These are phyloP conservation scores for Spodoptera exigua DNA, from an alignment of 2,888 invertebrate genomes.

Conservation along the genomic window DNA sequence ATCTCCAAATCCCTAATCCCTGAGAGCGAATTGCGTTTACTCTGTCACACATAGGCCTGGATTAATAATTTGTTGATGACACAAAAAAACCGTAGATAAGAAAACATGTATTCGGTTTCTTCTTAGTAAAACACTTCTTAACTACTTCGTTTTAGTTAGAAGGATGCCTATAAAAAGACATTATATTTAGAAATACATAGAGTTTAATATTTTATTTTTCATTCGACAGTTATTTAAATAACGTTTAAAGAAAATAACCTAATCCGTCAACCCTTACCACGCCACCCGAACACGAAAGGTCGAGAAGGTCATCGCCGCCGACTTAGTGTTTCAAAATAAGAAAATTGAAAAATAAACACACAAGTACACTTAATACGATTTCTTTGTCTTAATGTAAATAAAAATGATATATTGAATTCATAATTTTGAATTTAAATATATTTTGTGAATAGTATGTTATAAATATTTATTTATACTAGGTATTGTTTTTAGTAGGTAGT, in stretches of 20 bases:
- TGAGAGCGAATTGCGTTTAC: too few species aligned
- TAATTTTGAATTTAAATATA: not conserved
- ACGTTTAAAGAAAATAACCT: conserved; percentile 15
- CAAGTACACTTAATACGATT: conserved; percentile 12
- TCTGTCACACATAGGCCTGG: too few species aligned
- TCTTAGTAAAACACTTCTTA: too few species aligned
- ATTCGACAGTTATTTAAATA: conserved; percentile 20
- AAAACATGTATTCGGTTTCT: too few species aligned
- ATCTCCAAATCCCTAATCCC: too few species aligned
- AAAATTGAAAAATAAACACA: conserved; percentile 8
- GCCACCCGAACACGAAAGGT: conserved; percentile 11
- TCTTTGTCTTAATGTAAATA: conserved; percentile 15
- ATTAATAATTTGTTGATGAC: too few species aligned
- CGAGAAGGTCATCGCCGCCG: conserved; percentile 13
- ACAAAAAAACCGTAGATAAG: too few species aligned
- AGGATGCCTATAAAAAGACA: too few species aligned
- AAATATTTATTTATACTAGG: too few species aligned
- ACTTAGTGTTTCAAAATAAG: conserved; percentile 9
- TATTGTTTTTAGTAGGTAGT: too few species aligned
- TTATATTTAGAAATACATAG: not conserved
- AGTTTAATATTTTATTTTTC: conserved; percentile 11
- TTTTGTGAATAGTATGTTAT: too few species aligned
- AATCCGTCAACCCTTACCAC: conserved; percentile 13
- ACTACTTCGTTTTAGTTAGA: too few species aligned
- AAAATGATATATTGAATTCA: not conserved